phyloP scores from a whole-genome alignment of 1,140 invertebrate genomes.

The Neodiprion fabricii region DNA sequence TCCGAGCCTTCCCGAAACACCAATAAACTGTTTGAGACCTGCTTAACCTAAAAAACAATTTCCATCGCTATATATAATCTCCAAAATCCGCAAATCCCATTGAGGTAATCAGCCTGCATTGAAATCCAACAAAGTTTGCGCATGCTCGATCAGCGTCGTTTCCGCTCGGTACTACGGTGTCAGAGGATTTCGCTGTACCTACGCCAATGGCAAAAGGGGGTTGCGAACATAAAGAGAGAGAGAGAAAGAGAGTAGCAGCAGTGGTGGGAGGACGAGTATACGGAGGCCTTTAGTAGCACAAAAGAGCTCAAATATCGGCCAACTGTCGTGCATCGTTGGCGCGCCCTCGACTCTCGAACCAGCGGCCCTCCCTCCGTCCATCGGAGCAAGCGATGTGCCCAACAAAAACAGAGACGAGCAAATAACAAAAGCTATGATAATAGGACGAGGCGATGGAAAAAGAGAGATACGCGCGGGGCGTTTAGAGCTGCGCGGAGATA shows the following conservation, averaged over 20 bases:
- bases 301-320: slow-evolving; percentile 13
- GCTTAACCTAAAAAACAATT: too few relatives aligned
- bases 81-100: too few relatives aligned
- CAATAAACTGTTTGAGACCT: too few relatives aligned
- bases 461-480: too few relatives aligned
- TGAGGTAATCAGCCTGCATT: too few relatives aligned
- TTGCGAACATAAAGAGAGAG: background rate
- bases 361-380: background rate
- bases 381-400: background rate
- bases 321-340: slow-evolving; percentile 6
- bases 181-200: background rate
- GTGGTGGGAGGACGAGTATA: background rate
- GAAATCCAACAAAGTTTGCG: too few relatives aligned
- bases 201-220: background rate
- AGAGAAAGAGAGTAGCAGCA: background rate
- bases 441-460: background rate
- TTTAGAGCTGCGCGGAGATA: background rate
- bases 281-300: background rate
- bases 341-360: background rate
- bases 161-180: too few relatives aligned
- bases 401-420: slow-evolving; percentile 12
- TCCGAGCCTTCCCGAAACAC: too few relatives aligned
- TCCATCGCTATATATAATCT: too few relatives aligned
- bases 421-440: slow-evolving; percentile 6
- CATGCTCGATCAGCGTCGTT: too few relatives aligned